Conservation (phyloP, 2,113 vertebrate genomes). For the Corydoras maculifer region DNA sequence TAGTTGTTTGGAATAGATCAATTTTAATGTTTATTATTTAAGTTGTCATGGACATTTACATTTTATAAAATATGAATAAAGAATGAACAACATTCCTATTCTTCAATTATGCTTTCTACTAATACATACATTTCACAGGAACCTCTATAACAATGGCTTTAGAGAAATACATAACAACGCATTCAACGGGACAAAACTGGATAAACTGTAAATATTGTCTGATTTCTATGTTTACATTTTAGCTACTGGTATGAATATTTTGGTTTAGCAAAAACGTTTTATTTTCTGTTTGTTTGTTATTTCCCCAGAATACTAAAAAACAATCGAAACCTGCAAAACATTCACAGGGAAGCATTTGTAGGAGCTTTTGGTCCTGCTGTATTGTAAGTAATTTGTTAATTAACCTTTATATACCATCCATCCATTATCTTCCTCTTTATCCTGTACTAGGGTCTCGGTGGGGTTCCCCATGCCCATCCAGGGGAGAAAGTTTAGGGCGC, state of each 20-base stretch:
- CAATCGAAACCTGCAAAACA: constrained; percentile 71
- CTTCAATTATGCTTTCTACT: not conserved
- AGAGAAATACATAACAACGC: constrained; percentile 78
- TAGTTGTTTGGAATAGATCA: too few species aligned
- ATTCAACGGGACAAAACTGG: constrained; percentile 79
- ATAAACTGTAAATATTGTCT: constrained; percentile 64
- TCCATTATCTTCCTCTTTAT: too few species aligned
- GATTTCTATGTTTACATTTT: not conserved
- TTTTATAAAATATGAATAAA: not conserved
- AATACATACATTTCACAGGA: constrained; percentile 54
- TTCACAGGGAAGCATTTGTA: constrained; percentile 71
- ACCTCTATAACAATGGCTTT: constrained; percentile 82
- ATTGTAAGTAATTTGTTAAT: constrained; percentile 66
- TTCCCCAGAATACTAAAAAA: constrained; percentile 73
- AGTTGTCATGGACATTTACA: too few species aligned
- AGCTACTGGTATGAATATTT: not conserved
- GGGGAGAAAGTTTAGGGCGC: too few species aligned
- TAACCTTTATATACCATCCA: not conserved
- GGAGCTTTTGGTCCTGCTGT: constrained; percentile 71
- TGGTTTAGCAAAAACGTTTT: not conserved
- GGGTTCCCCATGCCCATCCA: too few species aligned
- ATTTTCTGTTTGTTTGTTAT: not conserved
- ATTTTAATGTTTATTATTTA: too few species aligned
- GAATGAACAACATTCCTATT: not conserved
- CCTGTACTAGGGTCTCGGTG: too few species aligned